These are phyloP conservation scores for Sander vitreus DNA, from an alignment of 2,113 vertebrate genomes.

Conservation along the genomic window DNA sequence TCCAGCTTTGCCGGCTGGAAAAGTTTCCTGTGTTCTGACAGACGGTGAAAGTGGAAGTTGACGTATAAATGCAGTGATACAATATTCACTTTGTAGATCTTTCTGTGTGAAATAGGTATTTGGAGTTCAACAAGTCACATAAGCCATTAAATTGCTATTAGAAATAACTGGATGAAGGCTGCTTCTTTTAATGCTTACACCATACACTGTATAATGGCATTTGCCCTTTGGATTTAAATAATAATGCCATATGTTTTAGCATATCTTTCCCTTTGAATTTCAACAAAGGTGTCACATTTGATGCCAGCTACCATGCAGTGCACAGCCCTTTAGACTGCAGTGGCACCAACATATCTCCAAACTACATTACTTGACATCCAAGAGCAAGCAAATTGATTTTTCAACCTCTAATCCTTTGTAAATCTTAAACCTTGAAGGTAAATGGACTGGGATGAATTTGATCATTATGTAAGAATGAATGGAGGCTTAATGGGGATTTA, in stretches of 20 bases:
- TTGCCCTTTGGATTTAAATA: slow-evolving; percentile 37
- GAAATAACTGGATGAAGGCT: slow-evolving; percentile 53
- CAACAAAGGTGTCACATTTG: slow-evolving; percentile 34
- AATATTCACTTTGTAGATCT: slow-evolving; percentile 74
- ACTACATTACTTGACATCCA: slow-evolving; percentile 74
- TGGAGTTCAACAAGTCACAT: slow-evolving; percentile 55
- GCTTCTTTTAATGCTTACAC: slow-evolving; percentile 42
- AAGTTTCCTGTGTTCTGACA: slow-evolving; percentile 48
- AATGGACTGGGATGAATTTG: slow-evolving; percentile 75
- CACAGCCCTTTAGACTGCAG: slow-evolving; percentile 29
- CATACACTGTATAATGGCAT: slow-evolving; percentile 14
- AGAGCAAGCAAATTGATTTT: slow-evolving; percentile 79
- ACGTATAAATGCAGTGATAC: slow-evolving; percentile 50
- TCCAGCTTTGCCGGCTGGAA: slow-evolving; percentile 40
- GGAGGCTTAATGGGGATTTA: slow-evolving; percentile 72
- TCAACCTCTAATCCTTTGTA: slow-evolving; percentile 75
- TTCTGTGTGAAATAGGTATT: slow-evolving; percentile 58
- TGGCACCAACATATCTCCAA: slow-evolving; percentile 45
- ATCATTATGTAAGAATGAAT: slow-evolving; percentile 74
- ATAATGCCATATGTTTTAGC: slow-evolving; percentile 44
- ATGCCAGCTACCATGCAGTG: slow-evolving; percentile 23
- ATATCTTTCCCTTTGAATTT: slow-evolving; percentile 44
- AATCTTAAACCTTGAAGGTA: slow-evolving; percentile 73
- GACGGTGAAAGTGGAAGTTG: slow-evolving; percentile 58
- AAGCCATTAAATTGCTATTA: slow-evolving; percentile 53